Evolutionary conservation across 2,113 vertebrate genomes (phyloP).

Genomic region (Rattus rattus): DNA sequence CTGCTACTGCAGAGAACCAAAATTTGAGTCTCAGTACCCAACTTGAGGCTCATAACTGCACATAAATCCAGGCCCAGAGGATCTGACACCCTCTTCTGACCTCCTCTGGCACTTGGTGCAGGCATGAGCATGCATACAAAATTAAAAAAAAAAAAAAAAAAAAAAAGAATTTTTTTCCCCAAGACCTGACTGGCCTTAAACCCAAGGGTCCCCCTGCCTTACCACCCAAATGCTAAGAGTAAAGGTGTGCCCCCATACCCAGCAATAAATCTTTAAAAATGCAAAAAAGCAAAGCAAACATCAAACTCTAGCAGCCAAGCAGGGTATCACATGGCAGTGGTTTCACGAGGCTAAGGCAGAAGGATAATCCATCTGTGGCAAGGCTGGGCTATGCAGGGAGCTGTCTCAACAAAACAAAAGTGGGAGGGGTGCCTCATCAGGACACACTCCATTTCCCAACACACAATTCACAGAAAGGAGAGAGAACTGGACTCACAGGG

Average conservation of each 20-base stretch:
- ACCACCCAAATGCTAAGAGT: not conserved
- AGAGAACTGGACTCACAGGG: not conserved
- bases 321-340: not conserved
- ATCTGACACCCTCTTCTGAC: not conserved
- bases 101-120: not conserved
- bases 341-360: not conserved
- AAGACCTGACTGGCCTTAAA: not conserved
- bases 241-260: not conserved
- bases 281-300: not conserved
- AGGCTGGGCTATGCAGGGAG: not conserved
- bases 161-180: too few relatives aligned
- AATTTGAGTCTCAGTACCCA: not conserved
- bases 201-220: not conserved
- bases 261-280: not conserved
- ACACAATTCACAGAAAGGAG: not conserved
- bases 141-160: not conserved
- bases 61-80: not conserved
- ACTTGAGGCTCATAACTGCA: not conserved
- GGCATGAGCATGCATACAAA: not conserved
- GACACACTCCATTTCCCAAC: slow-evolving; percentile 12
- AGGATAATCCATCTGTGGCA: not conserved
- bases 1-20: not conserved
- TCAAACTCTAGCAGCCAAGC: not conserved
- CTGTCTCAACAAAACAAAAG: not conserved
- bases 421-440: not conserved